phyloP scores from a whole-genome alignment of 2,888 invertebrate genomes.

The Netelia melanura region DNA sequence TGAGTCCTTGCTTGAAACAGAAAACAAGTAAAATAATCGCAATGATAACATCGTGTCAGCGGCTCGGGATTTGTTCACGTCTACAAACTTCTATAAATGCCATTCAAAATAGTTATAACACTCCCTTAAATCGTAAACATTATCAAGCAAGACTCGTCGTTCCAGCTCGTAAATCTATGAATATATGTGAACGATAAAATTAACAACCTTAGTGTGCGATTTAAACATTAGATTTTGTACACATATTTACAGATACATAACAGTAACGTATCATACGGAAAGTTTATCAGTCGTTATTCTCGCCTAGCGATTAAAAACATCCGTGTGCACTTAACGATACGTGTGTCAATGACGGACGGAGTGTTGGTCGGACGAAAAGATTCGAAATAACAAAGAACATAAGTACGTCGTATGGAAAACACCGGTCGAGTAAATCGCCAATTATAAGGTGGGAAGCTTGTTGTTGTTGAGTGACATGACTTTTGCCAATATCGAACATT shows the following conservation, averaged over 20 bases:
- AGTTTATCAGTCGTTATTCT: slow-evolving; percentile 59
- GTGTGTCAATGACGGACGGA: not conserved
- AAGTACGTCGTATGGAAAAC: not conserved
- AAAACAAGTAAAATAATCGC: not conserved
- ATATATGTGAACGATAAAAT: slow-evolving; percentile 32
- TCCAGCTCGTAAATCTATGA: not conserved
- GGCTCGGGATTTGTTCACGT: not conserved
- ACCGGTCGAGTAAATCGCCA: not conserved
- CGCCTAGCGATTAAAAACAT: slow-evolving; percentile 45
- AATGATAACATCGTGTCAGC: not conserved
- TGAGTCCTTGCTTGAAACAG: slow-evolving; percentile 11
- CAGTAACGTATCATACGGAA: slow-evolving; percentile 20
- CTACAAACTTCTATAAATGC: slow-evolving; percentile 1
- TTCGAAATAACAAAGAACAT: not conserved
- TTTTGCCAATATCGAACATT: slow-evolving; percentile 8
- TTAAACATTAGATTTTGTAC: slow-evolving; percentile 16
- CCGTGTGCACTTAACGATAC: slow-evolving; percentile 27
- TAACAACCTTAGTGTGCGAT: slow-evolving; percentile 34
- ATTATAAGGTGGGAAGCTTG: not conserved
- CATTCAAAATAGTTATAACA: not conserved
- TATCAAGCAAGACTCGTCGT: not conserved
- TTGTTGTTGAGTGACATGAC: not conserved
- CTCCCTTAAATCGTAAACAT: slow-evolving; percentile 1
- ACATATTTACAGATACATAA: slow-evolving; percentile 54
- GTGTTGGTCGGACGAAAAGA: not conserved